Evolutionary conservation across 2,113 vertebrate genomes (phyloP).

Genomic region (Scatophagus argus): DNA sequence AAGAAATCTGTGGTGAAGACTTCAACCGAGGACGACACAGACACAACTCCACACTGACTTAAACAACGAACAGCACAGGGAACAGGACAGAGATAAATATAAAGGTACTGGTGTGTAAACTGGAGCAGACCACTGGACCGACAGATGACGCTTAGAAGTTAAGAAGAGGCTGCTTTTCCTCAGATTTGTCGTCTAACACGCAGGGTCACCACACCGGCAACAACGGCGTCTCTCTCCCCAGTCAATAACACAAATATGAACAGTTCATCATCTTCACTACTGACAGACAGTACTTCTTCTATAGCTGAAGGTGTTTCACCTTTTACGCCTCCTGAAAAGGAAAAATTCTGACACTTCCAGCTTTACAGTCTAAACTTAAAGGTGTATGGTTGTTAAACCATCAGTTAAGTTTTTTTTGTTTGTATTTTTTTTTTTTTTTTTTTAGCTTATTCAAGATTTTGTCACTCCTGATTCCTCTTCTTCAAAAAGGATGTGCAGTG

Average conservation of each 20-base stretch:
- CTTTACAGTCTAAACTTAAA: slow-evolving; percentile 29
- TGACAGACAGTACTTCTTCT: slow-evolving; percentile 37
- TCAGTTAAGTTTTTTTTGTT: slow-evolving; percentile 16
- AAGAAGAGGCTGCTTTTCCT: slow-evolving; percentile 32
- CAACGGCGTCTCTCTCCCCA: slow-evolving; percentile 20
- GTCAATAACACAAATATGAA: slow-evolving; percentile 34
- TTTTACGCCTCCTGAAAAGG: slow-evolving; percentile 1
- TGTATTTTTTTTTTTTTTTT: slow-evolving; percentile 25
- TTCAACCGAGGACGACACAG: slow-evolving; percentile 61
- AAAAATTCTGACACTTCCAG: slow-evolving; percentile 17
- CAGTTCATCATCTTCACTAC: slow-evolving; percentile 36
- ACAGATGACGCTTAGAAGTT: slow-evolving; percentile 3
- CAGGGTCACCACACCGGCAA: slow-evolving; percentile 18
- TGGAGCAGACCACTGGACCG: slow-evolving; percentile 79
- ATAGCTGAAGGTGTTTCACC: slow-evolving; percentile 13
- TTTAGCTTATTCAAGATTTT: slow-evolving; percentile 74
- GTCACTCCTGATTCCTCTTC: slow-evolving; percentile 48
- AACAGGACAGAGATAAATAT: slow-evolving; percentile 36
- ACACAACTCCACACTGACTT: slow-evolving; percentile 57
- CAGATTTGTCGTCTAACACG: neutral
- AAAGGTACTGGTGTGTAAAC: slow-evolving; percentile 62
- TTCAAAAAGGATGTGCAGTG: slow-evolving; percentile 74
- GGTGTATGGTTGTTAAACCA: slow-evolving; percentile 24
- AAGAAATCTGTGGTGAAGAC: slow-evolving; percentile 58
- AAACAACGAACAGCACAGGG: slow-evolving; percentile 43